Base-by-base conservation (phyloP, 64 coral and sea anemone species). In the Cladopsammia gracilis region DNA sequence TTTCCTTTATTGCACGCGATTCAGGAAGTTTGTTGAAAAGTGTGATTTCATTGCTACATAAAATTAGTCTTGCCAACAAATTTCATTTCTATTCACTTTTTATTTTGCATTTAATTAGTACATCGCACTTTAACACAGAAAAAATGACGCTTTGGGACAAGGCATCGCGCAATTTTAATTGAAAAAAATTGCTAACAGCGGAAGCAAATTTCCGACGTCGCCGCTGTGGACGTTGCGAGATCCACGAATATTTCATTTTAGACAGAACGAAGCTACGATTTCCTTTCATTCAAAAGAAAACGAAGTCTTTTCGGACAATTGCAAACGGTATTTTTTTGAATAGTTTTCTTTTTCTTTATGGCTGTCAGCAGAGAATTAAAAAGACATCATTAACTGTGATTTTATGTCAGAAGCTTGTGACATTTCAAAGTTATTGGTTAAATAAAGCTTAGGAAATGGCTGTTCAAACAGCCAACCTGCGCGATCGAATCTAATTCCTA, bases 361-460 rank as follows among this genome's bases (percentile, higher is more conserved):
- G 75, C 78, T 94, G 96, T 98, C 92, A 98, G 68, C 85, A 83
- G 64, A 67, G 82, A 96, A 91, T 93, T 91, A 98, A 94, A 87
- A 86, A 86, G 48, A 75, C 89, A 98, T 97, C 96, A 98, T 94
- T 98, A 84, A 65, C 80, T 68, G 80, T 84, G 80, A 68, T 84
- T 65, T 94, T 62, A 78, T 87, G 96, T 98, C 96, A 84, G 60
- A 84, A 24, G 60, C 2, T 67, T 10, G 58, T 98, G 96, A 98
- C 96, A 98, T 84, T 83, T 94, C 86, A 88, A 88, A 98, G 90
- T 84, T 90, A 98, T 98, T 89, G 70, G 82, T 84, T 91, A 93
- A 93, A 87, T 94, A 91, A 77, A 94, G 86, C 72, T 62, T 49
- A 94, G 92, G 92, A 98, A 94, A 98, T 94, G 76, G 6, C 70